These are phyloP conservation scores for Paedocypris micromegethes DNA, from an alignment of 2,797 vertebrate genomes.

Conservation along the genomic window DNA sequence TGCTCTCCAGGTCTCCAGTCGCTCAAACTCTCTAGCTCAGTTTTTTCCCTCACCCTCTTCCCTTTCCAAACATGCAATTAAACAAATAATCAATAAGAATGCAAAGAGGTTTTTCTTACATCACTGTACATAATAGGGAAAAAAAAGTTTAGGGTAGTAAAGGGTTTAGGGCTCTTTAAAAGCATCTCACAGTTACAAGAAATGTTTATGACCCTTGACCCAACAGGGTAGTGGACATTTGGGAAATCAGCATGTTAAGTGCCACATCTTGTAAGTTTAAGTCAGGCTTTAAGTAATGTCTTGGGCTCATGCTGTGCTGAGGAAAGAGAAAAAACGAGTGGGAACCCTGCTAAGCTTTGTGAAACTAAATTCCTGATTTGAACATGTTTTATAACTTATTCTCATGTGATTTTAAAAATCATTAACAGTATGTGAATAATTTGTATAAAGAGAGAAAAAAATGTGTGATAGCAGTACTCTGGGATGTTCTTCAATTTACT, in stretches of 20 bases:
- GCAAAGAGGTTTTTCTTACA: too few species aligned
- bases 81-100: too few species aligned
- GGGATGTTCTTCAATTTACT: too few species aligned
- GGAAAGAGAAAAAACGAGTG: constrained; percentile 35
- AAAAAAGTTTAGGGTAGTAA: not conserved
- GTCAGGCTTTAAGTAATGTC: constrained; percentile 44
- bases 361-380: not conserved
- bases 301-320: constrained; percentile 34
- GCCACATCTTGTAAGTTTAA: constrained; percentile 59
- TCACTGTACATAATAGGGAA: not conserved
- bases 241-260: constrained; percentile 63
- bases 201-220: constrained; percentile 34
- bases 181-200: not conserved
- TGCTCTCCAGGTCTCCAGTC: too few species aligned
- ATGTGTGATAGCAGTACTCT: too few species aligned
- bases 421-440: too few species aligned
- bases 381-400: too few species aligned
- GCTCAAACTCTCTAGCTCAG: too few species aligned
- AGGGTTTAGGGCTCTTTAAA: constrained; percentile 4
- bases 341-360: constrained; percentile 17
- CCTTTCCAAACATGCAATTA: too few species aligned
- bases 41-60: too few species aligned
- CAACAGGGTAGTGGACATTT: constrained; percentile 40
- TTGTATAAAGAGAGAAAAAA: too few species aligned
- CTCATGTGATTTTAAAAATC: too few species aligned